Base-by-base conservation (phyloP, 2,888 invertebrate genomes). In the Thymelicus sylvestris region DNA sequence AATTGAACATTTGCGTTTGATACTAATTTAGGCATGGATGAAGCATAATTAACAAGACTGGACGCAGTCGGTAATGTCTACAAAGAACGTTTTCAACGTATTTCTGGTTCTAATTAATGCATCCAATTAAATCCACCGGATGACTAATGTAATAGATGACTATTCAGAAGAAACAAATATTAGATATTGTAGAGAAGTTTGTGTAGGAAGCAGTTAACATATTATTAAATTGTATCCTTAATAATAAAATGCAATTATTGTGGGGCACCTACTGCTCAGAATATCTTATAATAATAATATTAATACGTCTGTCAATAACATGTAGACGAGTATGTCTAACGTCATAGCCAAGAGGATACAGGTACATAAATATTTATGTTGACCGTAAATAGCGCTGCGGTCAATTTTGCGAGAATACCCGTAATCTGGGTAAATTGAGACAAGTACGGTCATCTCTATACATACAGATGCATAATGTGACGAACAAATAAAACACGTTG, bases 361-460 rank as follows among this genome's bases (percentile, higher is more conserved):
- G 76, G 80, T 80, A 77, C 81, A 86, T 88, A 88, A 87, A 86
- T 86, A 85, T 89, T 89, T 88, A 90, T 86, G 78, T 78, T 76
- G 74, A 77, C 83, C 84, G 85, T 90, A 88, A 89, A 89, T 80
- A 82, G 79, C 77, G 75, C 73, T 77, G 74, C 74, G 79, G 79
- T 83, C 83, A 83, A 86, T 85, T 85, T 83, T 71, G 80, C 81
- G 73, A 74, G 8, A 69, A 80, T 81, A 75, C 81, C 74, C 78
- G 81, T 81, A 81, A 83, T 83, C 81, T 81, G 72, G 79, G 80
- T 80, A 77, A 85, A 86, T 85, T 85, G 84, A 86, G 85, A 84
- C 78, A 79, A 81, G 76, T 79, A 74, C 75, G 77, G 75, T 79
- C 72, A 69, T 67, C 62, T 67, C 2, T 47, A 38, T 63, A 73